phyloP scores from a whole-genome alignment of 2,113 vertebrate genomes.

The Catharus fuscescens region DNA sequence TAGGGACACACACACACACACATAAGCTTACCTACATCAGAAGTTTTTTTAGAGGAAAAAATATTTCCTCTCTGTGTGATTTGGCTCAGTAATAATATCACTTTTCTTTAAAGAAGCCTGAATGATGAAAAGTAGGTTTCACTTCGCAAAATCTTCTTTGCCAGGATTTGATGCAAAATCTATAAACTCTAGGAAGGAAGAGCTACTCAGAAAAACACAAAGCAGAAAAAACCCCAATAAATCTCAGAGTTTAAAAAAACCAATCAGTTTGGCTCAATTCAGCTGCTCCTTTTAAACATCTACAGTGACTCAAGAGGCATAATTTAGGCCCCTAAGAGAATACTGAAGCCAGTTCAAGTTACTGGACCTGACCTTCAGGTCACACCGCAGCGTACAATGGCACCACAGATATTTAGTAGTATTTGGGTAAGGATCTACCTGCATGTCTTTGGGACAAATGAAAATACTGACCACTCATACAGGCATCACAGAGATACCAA shows the following conservation, averaged over 20 bases:
- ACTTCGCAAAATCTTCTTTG: neutral
- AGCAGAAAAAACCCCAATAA: neutral
- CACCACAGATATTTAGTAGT: neutral
- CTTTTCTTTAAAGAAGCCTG: neutral
- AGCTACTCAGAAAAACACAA: neutral
- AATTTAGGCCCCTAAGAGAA: neutral
- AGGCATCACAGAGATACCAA: neutral
- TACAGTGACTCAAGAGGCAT: neutral
- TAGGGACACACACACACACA: neutral
- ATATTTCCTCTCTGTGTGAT: neutral
- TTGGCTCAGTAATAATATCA: neutral
- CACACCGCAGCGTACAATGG: neutral
- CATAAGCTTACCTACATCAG: neutral
- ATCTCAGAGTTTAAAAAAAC: neutral
- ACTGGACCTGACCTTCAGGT: neutral
- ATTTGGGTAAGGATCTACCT: neutral
- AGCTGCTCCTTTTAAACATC: neutral
- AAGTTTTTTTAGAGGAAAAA: neutral
- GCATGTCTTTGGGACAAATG: neutral
- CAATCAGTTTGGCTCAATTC: neutral
- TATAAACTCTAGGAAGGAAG: neutral
- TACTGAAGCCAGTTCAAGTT: neutral
- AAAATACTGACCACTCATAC: neutral
- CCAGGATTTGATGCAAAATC: neutral
- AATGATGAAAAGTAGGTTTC: neutral